These are phyloP conservation scores for Parasteatoda tepidariorum DNA, from an alignment of 1,140 invertebrate species.

Conservation along the genomic window DNA sequence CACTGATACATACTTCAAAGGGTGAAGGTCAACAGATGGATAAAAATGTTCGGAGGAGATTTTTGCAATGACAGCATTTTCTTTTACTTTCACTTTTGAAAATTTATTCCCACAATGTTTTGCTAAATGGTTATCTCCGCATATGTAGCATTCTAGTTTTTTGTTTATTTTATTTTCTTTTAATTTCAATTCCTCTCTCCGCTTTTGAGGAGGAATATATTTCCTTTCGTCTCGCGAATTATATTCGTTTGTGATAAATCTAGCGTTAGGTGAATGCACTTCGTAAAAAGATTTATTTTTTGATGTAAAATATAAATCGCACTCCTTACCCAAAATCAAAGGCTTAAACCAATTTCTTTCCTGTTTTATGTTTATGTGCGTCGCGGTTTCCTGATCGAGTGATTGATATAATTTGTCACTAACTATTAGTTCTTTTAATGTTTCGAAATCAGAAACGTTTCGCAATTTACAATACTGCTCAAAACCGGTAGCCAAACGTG, in stretches of 20 bases:
- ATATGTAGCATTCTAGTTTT: neutral
- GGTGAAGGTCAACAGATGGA: neutral
- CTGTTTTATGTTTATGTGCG: too few species aligned
- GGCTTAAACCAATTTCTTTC: too few species aligned
- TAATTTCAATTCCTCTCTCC: neutral
- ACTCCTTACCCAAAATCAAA: too few species aligned
- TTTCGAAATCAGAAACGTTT: too few species aligned
- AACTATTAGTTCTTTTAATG: too few species aligned
- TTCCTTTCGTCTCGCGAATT: too few species aligned
- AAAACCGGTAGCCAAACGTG: neutral
- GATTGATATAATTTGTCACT: too few species aligned
- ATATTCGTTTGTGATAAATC: too few species aligned
- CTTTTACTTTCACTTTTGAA: neutral
- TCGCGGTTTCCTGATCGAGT: too few species aligned
- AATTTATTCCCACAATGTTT: neutral
- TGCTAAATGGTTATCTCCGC: neutral
- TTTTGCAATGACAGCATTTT: neutral
- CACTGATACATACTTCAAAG: neutral
- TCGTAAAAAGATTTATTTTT: too few species aligned
- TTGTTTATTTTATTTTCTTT: neutral
- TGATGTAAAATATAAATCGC: too few species aligned
- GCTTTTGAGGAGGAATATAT: neutral
- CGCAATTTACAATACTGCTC: neutral
- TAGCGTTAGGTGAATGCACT: too few species aligned
- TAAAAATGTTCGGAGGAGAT: neutral